phyloP scores from a whole-genome alignment of 1,140 invertebrate species.

The Papilio helenus region DNA sequence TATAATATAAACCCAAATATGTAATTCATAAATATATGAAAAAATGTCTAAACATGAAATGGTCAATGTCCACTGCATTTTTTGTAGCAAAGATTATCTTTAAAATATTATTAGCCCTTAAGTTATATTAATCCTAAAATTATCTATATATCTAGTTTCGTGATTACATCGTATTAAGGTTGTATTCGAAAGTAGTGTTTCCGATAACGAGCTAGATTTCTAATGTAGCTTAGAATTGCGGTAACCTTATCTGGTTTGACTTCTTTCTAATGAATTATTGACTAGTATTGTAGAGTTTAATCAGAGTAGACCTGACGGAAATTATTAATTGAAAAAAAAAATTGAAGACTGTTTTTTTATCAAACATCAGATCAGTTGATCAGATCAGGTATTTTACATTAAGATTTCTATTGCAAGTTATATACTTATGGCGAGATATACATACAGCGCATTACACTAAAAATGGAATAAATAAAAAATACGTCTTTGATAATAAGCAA shows the following conservation, averaged over 20 bases:
- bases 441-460: background rate
- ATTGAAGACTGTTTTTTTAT: background rate
- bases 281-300: background rate
- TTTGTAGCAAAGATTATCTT: too few species aligned
- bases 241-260: conserved; percentile 9
- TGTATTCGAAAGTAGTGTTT: background rate
- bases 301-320: background rate
- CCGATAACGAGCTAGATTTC: conserved; percentile 19
- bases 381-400: background rate
- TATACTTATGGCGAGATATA: background rate
- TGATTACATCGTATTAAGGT: conserved; percentile 13
- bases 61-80: too few species aligned
- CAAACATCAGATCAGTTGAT: background rate
- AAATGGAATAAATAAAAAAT: background rate
- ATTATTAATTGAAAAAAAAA: background rate
- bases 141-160: background rate
- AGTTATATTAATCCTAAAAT: too few species aligned
- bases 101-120: too few species aligned
- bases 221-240: background rate
- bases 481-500: background rate
- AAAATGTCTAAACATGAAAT: too few species aligned
- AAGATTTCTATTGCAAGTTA: background rate
- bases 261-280: conserved; percentile 18
- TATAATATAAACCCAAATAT: too few species aligned
- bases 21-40: too few species aligned